A percentile compares a stretch with the other conserved stretches of the same genome.
Evolutionary conservation across 2,797 vertebrate genomes (phyloP).

Genomic region (Melopsittacus undulatus): DNA sequence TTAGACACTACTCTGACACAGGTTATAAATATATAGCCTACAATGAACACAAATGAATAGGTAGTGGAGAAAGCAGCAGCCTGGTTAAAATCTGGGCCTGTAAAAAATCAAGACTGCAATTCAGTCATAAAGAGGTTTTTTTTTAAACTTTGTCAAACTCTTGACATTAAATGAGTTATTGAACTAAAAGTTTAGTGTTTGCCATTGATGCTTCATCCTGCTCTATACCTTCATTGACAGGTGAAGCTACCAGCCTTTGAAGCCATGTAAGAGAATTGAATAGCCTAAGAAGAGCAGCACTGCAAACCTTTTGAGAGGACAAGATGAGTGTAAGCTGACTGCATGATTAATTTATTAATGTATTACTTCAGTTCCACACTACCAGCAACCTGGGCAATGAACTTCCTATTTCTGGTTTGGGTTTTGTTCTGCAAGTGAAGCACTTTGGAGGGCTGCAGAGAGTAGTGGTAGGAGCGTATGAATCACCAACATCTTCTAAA

Average conservation of each 20-base stretch:
- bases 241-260: background rate
- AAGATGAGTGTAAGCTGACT: background rate
- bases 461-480: background rate
- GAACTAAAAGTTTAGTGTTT: background rate
- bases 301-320: background rate
- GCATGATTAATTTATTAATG: background rate
- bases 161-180: background rate
- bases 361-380: background rate
- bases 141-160: background rate
- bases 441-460: background rate
- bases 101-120: background rate
- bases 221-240: background rate
- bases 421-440: background rate
- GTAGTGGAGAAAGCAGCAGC: background rate
- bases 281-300: background rate
- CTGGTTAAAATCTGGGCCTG: background rate
- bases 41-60: background rate
- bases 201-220: background rate
- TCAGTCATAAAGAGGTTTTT: background rate
- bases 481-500: constrained; percentile 17
- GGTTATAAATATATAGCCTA: constrained; percentile 18
- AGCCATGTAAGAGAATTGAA: background rate
- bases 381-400: background rate
- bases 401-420: constrained; percentile 38
- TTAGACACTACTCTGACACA: background rate